Base-by-base conservation (phyloP, 2,113 vertebrate species). In the Chrysochloris asiatica region DNA sequence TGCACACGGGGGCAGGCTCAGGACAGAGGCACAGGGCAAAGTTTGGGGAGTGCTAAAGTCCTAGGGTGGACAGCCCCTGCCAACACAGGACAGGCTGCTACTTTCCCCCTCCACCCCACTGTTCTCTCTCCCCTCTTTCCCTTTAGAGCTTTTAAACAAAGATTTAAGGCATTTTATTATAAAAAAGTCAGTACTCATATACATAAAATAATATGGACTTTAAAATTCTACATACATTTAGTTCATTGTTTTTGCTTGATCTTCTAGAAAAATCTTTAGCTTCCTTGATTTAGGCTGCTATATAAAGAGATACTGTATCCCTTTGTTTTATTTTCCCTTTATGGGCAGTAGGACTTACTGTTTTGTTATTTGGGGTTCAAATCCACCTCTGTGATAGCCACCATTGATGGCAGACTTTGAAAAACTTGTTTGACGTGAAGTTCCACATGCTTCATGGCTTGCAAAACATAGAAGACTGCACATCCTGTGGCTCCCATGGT, bases 301-400 rank as follows among this genome's bases (percentile, higher is more conserved):
- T n/a, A 38, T 8, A 38, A 38, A 17, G 36, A 22, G n/a, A 36
- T 3, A 6, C 36, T n/a, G n/a, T n/a, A n/a, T 38, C 98, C 98
- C 97, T 98, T 98, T 92, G 99, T 99, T 93, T 99, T 93, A 99
- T 97, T 99, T 99, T 99, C 94, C 81, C 98, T 97, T 97, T 99
- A 97, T 98, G 99, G 75, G 99, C 99, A 94, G 99, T 99, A 92
- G 99, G 99, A 96, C 99, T 99, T 38, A 38, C 67, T 5, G 21
- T 38, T 69, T 21, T 38, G 67, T 38, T 13, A 8, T 38, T 38
- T 8, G 33, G 36, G 36, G 59, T 63, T 38, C 67, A 69, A 21
- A 69, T 6, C n/a, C 65, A 38, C 33, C 17, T 38, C 67, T 69
- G 67, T 8, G 8, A 69, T 8, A 38, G 67, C 36, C 17, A 69